Conservation (phyloP, 2,888 invertebrate species). For the Drosophila aldrichi region DNA sequence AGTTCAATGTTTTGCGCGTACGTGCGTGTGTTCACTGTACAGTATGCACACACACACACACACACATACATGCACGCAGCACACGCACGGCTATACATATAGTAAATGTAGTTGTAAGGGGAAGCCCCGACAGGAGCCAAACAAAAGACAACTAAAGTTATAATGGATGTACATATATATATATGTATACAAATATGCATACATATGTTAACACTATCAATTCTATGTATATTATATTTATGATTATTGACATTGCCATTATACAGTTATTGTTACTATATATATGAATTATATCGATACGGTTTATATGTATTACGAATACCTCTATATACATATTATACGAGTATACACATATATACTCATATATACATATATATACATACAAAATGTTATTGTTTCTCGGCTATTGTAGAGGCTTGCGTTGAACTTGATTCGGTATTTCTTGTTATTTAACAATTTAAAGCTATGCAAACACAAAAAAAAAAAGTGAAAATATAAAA, state of each 20-base stretch:
- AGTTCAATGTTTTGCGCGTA: slow-evolving; percentile 12
- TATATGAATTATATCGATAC: slow-evolving; percentile 58
- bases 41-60: slow-evolving; percentile 49
- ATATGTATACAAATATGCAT: neutral
- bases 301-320: slow-evolving; percentile 45
- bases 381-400: slow-evolving; percentile 56
- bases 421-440: slow-evolving; percentile 74
- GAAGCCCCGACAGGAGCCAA: slow-evolving; percentile 14
- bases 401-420: slow-evolving; percentile 69
- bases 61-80: neutral
- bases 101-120: slow-evolving; percentile 8
- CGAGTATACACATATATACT: neutral
- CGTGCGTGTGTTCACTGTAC: slow-evolving; percentile 56
- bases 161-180: slow-evolving; percentile 3
- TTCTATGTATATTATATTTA: slow-evolving; percentile 60
- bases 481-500: slow-evolving; percentile 7
- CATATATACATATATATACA: neutral
- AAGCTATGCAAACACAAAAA: slow-evolving; percentile 37
- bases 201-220: slow-evolving; percentile 24
- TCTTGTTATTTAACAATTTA: slow-evolving; percentile 77
- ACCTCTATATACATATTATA: slow-evolving; percentile 23
- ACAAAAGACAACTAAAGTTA: neutral
- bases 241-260: slow-evolving; percentile 71
- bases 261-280: slow-evolving; percentile 64
- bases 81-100: slow-evolving; percentile 6